phyloP scores from a whole-genome alignment of 2,113 vertebrate genomes.

The Sporophila hypoxantha region DNA sequence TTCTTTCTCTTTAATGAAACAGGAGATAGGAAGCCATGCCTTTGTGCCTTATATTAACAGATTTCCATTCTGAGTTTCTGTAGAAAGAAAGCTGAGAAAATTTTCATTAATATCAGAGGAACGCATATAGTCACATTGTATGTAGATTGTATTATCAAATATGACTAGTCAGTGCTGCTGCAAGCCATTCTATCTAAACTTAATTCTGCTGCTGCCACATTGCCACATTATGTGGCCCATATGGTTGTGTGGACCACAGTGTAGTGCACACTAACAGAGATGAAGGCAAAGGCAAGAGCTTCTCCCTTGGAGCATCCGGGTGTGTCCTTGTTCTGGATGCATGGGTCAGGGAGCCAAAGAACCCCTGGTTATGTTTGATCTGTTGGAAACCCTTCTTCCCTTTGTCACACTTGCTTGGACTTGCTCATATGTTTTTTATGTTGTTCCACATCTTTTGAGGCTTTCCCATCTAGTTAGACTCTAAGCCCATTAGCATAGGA shows the following conservation, averaged over 20 bases:
- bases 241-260: neutral
- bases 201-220: neutral
- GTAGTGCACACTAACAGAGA: neutral
- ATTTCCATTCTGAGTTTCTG: neutral
- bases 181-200: accelerated
- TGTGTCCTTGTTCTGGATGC: neutral
- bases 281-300: neutral
- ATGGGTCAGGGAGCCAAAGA: accelerated
- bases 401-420: neutral
- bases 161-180: neutral
- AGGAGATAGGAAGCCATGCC: neutral
- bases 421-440: neutral
- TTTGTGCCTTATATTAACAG: neutral
- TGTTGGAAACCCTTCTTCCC: neutral
- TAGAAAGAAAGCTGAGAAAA: neutral
- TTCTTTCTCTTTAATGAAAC: neutral
- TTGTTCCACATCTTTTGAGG: neutral
- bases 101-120: neutral
- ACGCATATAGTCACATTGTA: neutral
- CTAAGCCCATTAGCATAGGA: neutral
- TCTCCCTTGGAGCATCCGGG: neutral
- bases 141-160: neutral
- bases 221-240: neutral
- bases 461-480: neutral
- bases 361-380: neutral